Evolutionary conservation across 1,140 invertebrate genomes (phyloP), one percentile per base, ranked within the genome.

Genomic region (Tetragnatha versicolor): DNA sequence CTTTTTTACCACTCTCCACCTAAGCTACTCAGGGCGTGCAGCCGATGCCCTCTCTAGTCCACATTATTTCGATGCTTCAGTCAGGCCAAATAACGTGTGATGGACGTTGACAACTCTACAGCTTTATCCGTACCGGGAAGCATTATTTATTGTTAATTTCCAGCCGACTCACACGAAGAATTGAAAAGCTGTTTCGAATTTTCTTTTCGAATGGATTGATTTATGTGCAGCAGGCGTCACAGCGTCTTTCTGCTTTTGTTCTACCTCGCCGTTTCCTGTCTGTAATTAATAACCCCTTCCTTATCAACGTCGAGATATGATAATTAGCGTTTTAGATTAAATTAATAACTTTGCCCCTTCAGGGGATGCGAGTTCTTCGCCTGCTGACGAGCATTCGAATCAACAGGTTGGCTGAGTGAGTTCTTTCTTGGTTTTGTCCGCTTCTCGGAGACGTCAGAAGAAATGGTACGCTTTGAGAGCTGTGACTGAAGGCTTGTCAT

Each of bases 131-230:
- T 31, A 63, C 27, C 45, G 33, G 35, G 39, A 20, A 55, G 20
- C 29, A 37, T 73, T 73, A 73, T 73, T 73, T 73, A 73, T 73
- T 73, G 69, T 73, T 73, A 73, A 73, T 73, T 73, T 53, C 35
- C 55, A 60, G 33, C 10, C 29, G 12, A 47, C 42, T 20, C 42
- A 47, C 42, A 47, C 1, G 20, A 47, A 47, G 42, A 47, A 2
- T 12, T 47, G 20, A 20, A 53, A 53, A 70, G 47, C 49, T 53
- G 45, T 33, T 31, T 20, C 39, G 31, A 55, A 27, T 70, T 68
- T 20, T 70, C 31, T 55, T 53, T 53, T 37, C 39, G 12, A 42
- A 7, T 12, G 27, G 37, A 37, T 31, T 65, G 35, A 65, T 65
- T 39, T 42, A 42, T 39, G 61, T 42, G 20, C 1, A 17, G 20